Percentiles rank a stretch among this genome's conserved stretches.
Conservation (phyloP, 2,888 invertebrate genomes). For the Fissipunctia ypsillon region DNA sequence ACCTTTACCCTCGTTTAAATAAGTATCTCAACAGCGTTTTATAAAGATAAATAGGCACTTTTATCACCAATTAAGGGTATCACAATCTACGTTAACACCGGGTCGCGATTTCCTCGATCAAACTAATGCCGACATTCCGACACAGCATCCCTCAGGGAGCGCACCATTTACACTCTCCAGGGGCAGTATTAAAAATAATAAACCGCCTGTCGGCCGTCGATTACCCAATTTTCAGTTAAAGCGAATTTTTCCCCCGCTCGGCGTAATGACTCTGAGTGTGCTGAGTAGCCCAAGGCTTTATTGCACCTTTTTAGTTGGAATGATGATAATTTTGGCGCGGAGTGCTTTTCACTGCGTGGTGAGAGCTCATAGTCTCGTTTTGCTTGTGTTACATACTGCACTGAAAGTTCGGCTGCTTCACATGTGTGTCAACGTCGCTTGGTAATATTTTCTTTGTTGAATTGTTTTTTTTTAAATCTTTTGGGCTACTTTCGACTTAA, state of each 20-base stretch:
- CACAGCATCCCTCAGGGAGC: slow-evolving; percentile 58
- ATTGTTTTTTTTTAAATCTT: background rate
- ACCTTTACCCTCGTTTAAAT: slow-evolving; percentile 41
- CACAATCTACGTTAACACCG: slow-evolving; percentile 63
- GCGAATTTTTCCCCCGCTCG: slow-evolving; percentile 72
- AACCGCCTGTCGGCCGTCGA: slow-evolving; percentile 78
- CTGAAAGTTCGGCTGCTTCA: background rate
- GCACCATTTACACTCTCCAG: slow-evolving; percentile 70
- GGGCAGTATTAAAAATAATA: slow-evolving; percentile 80
- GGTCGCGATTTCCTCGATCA: slow-evolving; percentile 69
- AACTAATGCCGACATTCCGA: slow-evolving; percentile 69
- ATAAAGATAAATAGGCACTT: slow-evolving; percentile 60
- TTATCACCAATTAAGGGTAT: slow-evolving; percentile 62
- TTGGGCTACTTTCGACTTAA: background rate
- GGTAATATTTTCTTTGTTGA: background rate
- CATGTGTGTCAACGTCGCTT: slow-evolving; percentile 19
- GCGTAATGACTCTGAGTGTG: slow-evolving; percentile 71
- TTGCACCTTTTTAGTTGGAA: slow-evolving; percentile 77
- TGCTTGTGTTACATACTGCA: slow-evolving; percentile 20
- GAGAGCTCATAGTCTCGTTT: slow-evolving; percentile 36
- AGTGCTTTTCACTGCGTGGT: slow-evolving; percentile 71
- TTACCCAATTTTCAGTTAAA: slow-evolving; percentile 85
- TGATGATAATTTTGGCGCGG: slow-evolving; percentile 77
- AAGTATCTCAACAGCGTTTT: slow-evolving; percentile 48
- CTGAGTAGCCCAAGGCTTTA: slow-evolving; percentile 71